Evolutionary conservation across 2,113 vertebrate genomes (phyloP), one percentile per base, ranked within the genome.

Genomic region (Sander lucioperca): DNA sequence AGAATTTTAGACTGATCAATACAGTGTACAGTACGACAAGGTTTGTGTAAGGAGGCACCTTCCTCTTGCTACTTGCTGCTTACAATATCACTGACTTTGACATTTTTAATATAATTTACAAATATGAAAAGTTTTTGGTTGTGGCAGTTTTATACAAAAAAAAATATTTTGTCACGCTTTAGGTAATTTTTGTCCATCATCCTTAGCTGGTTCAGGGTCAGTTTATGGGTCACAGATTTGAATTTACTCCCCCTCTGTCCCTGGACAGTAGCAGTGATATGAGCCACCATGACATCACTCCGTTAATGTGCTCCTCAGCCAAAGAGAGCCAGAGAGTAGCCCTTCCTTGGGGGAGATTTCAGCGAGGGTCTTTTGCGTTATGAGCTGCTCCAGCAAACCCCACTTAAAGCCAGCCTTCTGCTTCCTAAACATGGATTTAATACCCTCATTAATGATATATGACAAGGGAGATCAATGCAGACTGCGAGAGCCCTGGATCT

Each of bases 381-480:
- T 86, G 92, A 93, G 91, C 87, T 92, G 30, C 92, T 94, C 91
- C 86, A 94, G 94, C 75, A 79, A 95, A 96, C 93, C 92, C 94
- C 95, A 97, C 95, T 98, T 96, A 96, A 97, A 96, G 91, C 85
- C 89, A 93, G 94, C 88, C 94, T 96, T 92, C 93, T 96, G 95
- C 96, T 98, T 98, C 96, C 97, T 97, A 97, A 98, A 97, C 96
- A 97, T 96, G 97, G 97, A 97, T 98, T 98, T 97, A 98, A 98
- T 97, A 96, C 97, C 96, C 96, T 97, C 97, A 98, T 99, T 97
- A 99, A 99, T 98, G 96, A 98, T 98, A 98, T 97, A 99, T 99
- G 97, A 99, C 97, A 96, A 96, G 95, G 94, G 92, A 96, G 97
- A 99, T 99, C 98, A 97, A 98, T 99, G 95, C 91, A 85, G 94